Evolutionary conservation across 2,797 vertebrate genomes (phyloP), one percentile per base, ranked within the genome.

Genomic region (Halcyon leucocephala): DNA sequence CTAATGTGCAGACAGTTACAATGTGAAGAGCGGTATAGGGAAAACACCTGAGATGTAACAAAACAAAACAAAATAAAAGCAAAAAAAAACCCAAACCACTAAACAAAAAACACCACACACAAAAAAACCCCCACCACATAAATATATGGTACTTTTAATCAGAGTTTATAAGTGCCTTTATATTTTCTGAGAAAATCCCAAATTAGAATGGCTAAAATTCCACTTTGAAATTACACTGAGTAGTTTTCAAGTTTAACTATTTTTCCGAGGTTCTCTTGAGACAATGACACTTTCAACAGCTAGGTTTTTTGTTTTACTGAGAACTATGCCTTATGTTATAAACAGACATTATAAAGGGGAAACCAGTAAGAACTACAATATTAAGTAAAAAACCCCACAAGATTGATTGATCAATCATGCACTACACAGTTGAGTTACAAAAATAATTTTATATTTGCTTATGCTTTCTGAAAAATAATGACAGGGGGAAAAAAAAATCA

Each of bases 1-100:
- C 96, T 95, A 96, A 91, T 7, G 1, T 64, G 54, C 61, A 85
- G 93, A 93, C 57, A 82, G 79, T 58, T 94, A 79, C 39, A 58
- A 93, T 6, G 12, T 57, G 48, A 91, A 81, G 51, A 82, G 41
- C 19, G 69, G n/a, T 46, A 69, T 25, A 91, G 3, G 7, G 57
- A 95, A 93, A 93, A 65, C 8, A 21, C 10, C 29, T 24, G 17
- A 90, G 31, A 90, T 26, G 9, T 25, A 13, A 57, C n/a, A 24
- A n/a, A 65, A 44, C 35, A 82, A 86, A 92, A 84, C 9, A 33
- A 78, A 49, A 14, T 15, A 64, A 42, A 39, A 82, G 82, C 90
- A 84, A 9, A 37, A 78, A 51, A 15, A 17, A 42, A 42, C 7
- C 41, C 41, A 42, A 42, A 42, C 14, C 41, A 82, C 42, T 18